Evolutionary conservation across 2,888 invertebrate genomes (phyloP), one percentile per base, ranked within the genome.

Genomic region (Odontocolon sp.): DNA sequence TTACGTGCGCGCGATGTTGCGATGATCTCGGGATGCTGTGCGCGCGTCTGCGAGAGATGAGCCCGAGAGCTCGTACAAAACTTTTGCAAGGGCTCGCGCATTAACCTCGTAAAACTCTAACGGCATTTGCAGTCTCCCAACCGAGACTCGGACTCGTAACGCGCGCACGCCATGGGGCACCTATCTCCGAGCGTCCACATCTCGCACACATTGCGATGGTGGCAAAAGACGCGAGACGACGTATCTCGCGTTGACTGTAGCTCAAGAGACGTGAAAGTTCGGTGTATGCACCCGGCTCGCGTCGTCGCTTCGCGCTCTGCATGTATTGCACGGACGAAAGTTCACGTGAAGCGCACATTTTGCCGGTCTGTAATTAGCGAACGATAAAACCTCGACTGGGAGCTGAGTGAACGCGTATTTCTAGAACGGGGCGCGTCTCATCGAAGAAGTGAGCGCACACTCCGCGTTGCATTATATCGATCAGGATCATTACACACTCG

Each of bases 41-140:
- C 70, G 66, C 77, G 72, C 63, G 66, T 59, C 45, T 50, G 56
- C 42, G 45, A 67, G 59, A 61, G 52, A 40, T 18, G 38, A 52
- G 40, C 33, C 18, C 52, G 38, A 23, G 11, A 14, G 21, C 21
- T 23, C 38, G 11, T 59, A 3, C 42, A 14, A 18, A 23, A 33
- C 57, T 18, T 68, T 64, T 72, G 67, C 50, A 36, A 52, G 61
- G 28, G 59, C 52, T 3, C 56, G 45, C 85, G 79, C 86, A 83
- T 86, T 86, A 84, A 85, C 85, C 82, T 82, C 84, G 83, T 85
- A 87, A 87, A 87, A 87, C 81, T 85, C 82, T 81, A 82, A 84
- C 83, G 81, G 83, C 82, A 81, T 77, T 80, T 81, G 84, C 83
- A 78, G 54, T 50, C 52, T 54, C 59, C 56, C 40, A 28, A 61